Evolutionary conservation across 2,888 invertebrate species (phyloP).

Genomic region (Oeneis ivallda): DNA sequence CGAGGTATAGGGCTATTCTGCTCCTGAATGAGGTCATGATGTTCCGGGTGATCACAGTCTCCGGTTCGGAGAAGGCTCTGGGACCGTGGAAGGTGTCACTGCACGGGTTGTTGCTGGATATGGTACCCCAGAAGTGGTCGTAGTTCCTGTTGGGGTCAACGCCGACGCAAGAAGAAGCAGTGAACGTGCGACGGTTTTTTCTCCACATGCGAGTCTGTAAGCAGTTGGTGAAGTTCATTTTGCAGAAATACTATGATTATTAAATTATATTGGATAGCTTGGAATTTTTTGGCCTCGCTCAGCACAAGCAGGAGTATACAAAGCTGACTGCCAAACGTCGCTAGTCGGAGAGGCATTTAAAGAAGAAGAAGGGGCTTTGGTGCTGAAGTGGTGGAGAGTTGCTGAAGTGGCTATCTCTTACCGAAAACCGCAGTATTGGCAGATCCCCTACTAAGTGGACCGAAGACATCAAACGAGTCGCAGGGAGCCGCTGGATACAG

Average conservation of each 20-base stretch:
- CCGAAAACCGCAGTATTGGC: no score
- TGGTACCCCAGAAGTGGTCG: conserved; percentile 84
- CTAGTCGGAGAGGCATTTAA: no score
- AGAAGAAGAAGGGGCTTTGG: no score
- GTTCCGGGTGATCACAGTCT: conserved; percentile 80
- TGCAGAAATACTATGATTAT: not conserved
- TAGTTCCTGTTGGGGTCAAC: conserved; percentile 90
- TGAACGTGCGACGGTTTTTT: conserved; percentile 80
- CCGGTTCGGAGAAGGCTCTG: conserved; percentile 85
- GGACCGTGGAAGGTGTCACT: conserved; percentile 84
- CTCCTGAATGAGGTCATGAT: conserved; percentile 72
- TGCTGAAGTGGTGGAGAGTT: no score
- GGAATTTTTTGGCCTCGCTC: no score
- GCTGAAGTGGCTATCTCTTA: no score
- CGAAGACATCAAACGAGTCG: no score
- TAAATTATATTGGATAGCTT: no score
- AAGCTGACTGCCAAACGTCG: no score
- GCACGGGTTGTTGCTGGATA: conserved; percentile 77
- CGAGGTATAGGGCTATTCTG: conserved; percentile 84
- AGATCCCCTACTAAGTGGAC: no score
- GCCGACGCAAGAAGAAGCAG: conserved; percentile 79
- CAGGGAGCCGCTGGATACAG: no score
- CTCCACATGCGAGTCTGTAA: conserved; percentile 83
- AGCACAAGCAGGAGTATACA: no score
- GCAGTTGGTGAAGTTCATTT: conserved; percentile 36